A percentile compares a stretch with the other conserved stretches of the same genome.
These are phyloP conservation scores for Stratiolaelaps scimitus DNA, from an alignment of 1,140 invertebrate genomes.

Conservation along the genomic window DNA sequence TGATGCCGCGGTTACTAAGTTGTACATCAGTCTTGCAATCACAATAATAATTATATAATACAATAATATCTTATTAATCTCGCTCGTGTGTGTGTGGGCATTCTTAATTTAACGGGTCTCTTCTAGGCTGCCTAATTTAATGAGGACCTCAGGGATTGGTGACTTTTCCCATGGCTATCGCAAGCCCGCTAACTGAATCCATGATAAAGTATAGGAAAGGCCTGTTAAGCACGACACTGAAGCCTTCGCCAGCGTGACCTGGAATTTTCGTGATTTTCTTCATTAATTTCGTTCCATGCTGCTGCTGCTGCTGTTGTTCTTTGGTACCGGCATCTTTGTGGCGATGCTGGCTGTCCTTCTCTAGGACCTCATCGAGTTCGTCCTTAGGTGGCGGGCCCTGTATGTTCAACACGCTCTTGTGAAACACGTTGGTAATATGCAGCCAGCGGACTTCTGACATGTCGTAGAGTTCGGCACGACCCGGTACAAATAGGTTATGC, in stretches of 20 bases:
- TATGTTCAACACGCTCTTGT: slow-evolving; percentile 37
- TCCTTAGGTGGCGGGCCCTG: slow-evolving; percentile 15
- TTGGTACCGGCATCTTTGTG: neutral
- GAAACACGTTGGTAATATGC: slow-evolving; percentile 36
- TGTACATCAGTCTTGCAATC: too few relatives aligned
- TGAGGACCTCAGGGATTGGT: slow-evolving; percentile 24
- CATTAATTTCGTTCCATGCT: neutral
- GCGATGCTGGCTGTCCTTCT: neutral
- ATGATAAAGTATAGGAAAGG: slow-evolving; percentile 38
- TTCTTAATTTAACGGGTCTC: too few relatives aligned
- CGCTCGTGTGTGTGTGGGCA: too few relatives aligned
- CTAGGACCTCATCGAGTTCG: slow-evolving; percentile 7
- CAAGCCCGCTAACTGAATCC: slow-evolving; percentile 37
- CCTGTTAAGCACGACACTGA: slow-evolving; percentile 34
- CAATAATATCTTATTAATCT: too few relatives aligned
- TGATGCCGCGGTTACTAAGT: too few relatives aligned
- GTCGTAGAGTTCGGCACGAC: slow-evolving; percentile 35
- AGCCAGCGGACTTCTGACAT: slow-evolving; percentile 36
- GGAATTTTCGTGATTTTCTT: slow-evolving; percentile 1
- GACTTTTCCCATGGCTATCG: slow-evolving; percentile 38
- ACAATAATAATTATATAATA: too few relatives aligned
- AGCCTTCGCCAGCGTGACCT: neutral
- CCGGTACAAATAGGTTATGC: slow-evolving; percentile 36
- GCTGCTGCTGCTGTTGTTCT: neutral
- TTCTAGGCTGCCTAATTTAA: too few relatives aligned